Evolutionary conservation across 1,140 invertebrate species (phyloP).

Genomic region (Heliconius nattereri): DNA sequence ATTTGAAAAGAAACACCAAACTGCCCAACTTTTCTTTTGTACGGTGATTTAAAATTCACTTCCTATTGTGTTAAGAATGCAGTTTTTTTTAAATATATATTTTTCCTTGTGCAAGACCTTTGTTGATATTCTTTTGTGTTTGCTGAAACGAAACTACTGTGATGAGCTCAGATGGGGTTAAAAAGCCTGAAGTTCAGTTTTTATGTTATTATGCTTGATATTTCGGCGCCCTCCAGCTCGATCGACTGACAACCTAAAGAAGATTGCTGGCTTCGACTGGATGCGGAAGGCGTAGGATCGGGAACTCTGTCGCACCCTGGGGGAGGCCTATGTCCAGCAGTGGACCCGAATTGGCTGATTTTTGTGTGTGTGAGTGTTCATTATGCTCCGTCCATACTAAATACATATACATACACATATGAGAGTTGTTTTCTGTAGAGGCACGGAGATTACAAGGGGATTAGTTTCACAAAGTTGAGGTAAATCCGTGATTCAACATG

Average conservation of each 20-base stretch:
- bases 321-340: too few relatives aligned
- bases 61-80: constrained; percentile 6
- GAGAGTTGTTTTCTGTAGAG: constrained; percentile 22
- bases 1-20: not conserved
- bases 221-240: too few relatives aligned
- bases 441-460: constrained; percentile 23
- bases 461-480: constrained; percentile 28
- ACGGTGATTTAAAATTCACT: not conserved
- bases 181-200: constrained; percentile 19
- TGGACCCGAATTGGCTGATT: too few relatives aligned
- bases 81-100: not conserved
- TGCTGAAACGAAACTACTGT: not conserved
- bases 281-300: too few relatives aligned
- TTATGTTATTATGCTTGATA: constrained; percentile 23
- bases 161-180: constrained; percentile 1
- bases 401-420: not conserved
- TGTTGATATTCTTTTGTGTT: not conserved
- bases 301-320: too few relatives aligned
- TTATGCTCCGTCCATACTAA: too few relatives aligned
- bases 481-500: constrained; percentile 11
- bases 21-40: constrained; percentile 8
- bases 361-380: too few relatives aligned
- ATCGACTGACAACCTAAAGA: too few relatives aligned
- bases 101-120: not conserved
- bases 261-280: too few relatives aligned